Evolutionary conservation across 1,140 invertebrate genomes (phyloP).

Genomic region (Trypoxylus dichotomus): DNA sequence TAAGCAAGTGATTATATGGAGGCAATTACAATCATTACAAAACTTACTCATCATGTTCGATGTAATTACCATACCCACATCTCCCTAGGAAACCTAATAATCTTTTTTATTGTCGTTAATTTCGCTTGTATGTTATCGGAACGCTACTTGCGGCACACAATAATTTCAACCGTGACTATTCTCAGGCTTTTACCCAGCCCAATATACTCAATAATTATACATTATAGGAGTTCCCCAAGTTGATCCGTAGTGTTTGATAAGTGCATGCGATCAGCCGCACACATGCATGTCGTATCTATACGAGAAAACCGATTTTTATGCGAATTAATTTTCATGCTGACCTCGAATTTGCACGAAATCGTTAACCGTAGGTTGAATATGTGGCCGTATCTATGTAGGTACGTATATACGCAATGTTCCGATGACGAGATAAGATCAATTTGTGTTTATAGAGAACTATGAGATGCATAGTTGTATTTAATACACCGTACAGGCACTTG

Average conservation of each 20-base stretch:
- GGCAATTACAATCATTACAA: background rate
- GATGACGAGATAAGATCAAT: constrained; percentile 2
- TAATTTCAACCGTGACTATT: constrained; percentile 3
- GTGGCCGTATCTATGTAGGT: background rate
- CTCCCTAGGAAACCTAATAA: background rate
- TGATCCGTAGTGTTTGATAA: constrained; percentile 1
- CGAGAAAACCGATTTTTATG: constrained; percentile 4
- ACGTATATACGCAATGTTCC: background rate
- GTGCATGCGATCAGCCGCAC: background rate
- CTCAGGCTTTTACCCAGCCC: background rate
- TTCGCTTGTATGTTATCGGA: background rate
- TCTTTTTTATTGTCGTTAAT: background rate
- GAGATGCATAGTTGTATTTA: background rate
- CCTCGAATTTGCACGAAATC: constrained; percentile 19
- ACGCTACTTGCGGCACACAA: constrained; percentile 1
- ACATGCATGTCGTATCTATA: background rate
- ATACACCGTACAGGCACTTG: too few species aligned
- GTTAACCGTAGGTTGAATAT: background rate
- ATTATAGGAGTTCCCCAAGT: background rate
- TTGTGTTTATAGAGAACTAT: background rate
- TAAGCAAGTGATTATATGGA: background rate
- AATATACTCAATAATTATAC: constrained; percentile 17
- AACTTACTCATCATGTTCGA: background rate
- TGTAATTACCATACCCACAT: constrained; percentile 6
- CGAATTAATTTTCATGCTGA: constrained; percentile 19